Percentiles rank a stretch among this genome's conserved stretches.
Conservation (phyloP, 2,888 invertebrate species). For the Aphrophora alni region DNA sequence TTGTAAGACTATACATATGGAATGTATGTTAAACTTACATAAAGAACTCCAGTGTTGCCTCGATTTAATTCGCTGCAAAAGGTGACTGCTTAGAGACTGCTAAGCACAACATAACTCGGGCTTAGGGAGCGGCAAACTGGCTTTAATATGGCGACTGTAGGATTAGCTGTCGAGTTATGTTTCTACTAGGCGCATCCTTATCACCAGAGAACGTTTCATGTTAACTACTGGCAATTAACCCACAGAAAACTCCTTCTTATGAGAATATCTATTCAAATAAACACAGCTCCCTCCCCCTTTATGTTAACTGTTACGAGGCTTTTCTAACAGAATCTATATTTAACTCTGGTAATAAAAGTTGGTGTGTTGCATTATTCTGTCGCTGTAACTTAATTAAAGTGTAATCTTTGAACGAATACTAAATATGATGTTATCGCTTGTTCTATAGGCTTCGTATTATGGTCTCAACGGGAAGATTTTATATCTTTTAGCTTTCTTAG, state of each 20-base stretch:
- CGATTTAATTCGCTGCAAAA: slow-evolving; percentile 34
- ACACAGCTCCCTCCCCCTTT: slow-evolving; percentile 25
- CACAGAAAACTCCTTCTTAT: slow-evolving; percentile 30
- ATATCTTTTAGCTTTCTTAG: not conserved
- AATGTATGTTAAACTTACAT: slow-evolving; percentile 21
- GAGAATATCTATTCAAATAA: slow-evolving; percentile 31
- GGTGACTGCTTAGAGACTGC: slow-evolving; percentile 34
- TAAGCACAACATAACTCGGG: slow-evolving; percentile 37
- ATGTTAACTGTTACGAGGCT: not conserved
- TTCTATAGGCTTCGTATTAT: not conserved
- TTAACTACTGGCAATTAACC: slow-evolving; percentile 27
- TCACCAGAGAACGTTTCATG: slow-evolving; percentile 11
- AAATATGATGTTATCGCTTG: not conserved
- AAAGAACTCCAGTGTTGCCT: slow-evolving; percentile 17
- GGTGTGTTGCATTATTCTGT: not conserved
- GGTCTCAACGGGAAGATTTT: not conserved
- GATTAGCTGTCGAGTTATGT: slow-evolving; percentile 29
- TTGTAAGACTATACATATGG: not conserved
- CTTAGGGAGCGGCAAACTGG: slow-evolving; percentile 37
- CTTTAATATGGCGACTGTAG: slow-evolving; percentile 38
- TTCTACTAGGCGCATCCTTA: slow-evolving; percentile 19
- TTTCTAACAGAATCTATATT: not conserved
- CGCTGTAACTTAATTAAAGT: not conserved
- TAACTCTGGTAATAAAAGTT: not conserved
- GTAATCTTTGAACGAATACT: not conserved